A percentile compares a stretch with the other conserved stretches of the same genome.
phyloP scores from a whole-genome alignment of 2,113 vertebrate genomes.

The Osmerus eperlanus region DNA sequence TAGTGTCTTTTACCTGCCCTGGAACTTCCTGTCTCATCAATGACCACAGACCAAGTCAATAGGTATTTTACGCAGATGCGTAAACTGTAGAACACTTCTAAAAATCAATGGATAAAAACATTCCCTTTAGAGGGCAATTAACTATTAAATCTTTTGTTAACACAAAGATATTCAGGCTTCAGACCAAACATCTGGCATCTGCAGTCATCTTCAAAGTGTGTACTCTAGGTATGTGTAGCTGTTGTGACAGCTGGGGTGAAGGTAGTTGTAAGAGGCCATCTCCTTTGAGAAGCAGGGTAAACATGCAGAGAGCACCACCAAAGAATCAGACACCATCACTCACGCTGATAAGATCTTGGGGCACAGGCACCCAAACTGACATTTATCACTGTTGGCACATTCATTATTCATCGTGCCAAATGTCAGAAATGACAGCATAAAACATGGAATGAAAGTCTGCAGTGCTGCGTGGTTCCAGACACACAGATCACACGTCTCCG shows the following conservation, averaged over 20 bases:
- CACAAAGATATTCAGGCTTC: background rate
- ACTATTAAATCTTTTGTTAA: too few relatives aligned
- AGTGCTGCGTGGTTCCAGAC: slow-evolving; percentile 7
- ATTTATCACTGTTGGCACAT: slow-evolving; percentile 44
- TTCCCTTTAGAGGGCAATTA: too few relatives aligned
- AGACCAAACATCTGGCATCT: slow-evolving; percentile 3
- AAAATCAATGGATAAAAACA: too few relatives aligned
- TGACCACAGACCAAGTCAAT: too few relatives aligned
- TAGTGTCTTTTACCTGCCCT: background rate
- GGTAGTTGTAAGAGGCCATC: background rate
- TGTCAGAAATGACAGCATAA: slow-evolving; percentile 51
- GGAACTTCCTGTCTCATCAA: too few relatives aligned
- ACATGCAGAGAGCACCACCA: background rate
- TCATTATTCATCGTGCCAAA: slow-evolving; percentile 52
- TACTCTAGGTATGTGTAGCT: background rate
- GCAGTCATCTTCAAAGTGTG: background rate
- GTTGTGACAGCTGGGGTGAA: background rate
- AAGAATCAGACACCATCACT: slow-evolving; percentile 9
- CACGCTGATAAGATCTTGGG: slow-evolving; percentile 11
- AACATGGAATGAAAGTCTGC: slow-evolving; percentile 23
- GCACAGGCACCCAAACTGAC: slow-evolving; percentile 30
- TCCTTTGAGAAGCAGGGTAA: slow-evolving; percentile 6
- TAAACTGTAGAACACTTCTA: too few relatives aligned
- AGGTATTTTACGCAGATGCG: too few relatives aligned
- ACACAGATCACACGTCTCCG: background rate